Percentiles rank a stretch among this genome's conserved stretches.
phyloP scores from a whole-genome alignment of 2,888 invertebrate species.

The Venusia cambrica region DNA sequence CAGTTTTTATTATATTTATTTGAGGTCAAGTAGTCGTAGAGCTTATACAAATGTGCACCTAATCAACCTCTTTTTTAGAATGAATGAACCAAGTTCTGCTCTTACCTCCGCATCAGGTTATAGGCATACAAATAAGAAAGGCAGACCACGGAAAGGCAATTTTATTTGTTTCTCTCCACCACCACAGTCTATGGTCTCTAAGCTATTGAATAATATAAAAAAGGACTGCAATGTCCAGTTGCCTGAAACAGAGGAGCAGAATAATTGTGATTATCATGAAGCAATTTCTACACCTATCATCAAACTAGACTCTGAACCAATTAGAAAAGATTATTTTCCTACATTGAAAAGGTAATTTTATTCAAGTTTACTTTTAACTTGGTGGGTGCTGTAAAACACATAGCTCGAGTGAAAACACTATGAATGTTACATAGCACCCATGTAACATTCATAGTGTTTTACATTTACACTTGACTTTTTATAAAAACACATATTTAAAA shows the following conservation, averaged over 20 bases:
- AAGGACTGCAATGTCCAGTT: not conserved
- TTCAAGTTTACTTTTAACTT: no score
- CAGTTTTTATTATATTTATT: no score
- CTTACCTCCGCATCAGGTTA: constrained; percentile 1
- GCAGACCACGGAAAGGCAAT: constrained; percentile 49
- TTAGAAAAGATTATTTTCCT: constrained; percentile 1
- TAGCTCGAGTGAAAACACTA: no score
- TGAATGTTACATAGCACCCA: no score
- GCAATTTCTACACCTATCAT: not conserved
- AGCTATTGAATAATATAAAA: constrained; percentile 35
- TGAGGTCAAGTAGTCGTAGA: no score
- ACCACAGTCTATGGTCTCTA: constrained; percentile 60
- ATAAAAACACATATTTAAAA: no score
- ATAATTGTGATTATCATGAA: not conserved
- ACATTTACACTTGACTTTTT: no score
- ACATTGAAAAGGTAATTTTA: constrained; percentile 7
- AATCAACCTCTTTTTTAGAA: no score
- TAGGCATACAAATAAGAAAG: constrained; percentile 40
- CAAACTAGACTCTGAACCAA: constrained; percentile 1
- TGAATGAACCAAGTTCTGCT: constrained; percentile 27
- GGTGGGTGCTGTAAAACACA: no score
- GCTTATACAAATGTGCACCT: no score
- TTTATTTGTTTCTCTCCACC: constrained; percentile 51
- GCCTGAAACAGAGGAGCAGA: not conserved
- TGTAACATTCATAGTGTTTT: no score